Conservation (phyloP, 2,113 vertebrate genomes). For the Promerops cafer region DNA sequence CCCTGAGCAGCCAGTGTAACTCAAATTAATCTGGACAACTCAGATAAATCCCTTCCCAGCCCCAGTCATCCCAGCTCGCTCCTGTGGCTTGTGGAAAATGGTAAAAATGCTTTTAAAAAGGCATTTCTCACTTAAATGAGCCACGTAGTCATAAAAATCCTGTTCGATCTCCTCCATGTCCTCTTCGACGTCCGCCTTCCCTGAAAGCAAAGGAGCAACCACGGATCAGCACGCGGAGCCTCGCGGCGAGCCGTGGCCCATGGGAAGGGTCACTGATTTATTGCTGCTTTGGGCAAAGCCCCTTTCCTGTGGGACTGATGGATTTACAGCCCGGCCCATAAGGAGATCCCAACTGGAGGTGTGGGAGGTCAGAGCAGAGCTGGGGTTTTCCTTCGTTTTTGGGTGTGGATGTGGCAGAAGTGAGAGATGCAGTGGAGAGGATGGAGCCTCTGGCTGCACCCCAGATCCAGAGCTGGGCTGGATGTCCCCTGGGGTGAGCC, state of each 20-base stretch:
- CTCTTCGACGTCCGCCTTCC: background rate
- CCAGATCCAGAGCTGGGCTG: background rate
- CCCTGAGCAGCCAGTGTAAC: fast-evolving
- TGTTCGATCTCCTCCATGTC: background rate
- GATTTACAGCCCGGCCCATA: fast-evolving
- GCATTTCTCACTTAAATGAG: background rate
- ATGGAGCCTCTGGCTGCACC: background rate
- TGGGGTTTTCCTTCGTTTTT: background rate
- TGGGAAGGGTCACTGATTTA: fast-evolving
- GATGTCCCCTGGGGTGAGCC: background rate
- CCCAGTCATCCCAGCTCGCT: fast-evolving
- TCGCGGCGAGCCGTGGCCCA: fast-evolving
- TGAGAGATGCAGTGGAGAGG: fast-evolving
- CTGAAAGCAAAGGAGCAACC: background rate
- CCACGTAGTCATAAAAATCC: background rate
- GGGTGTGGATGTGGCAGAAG: fast-evolving
- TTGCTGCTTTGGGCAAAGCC: background rate
- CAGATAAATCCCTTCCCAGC: background rate
- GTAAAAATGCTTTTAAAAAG: background rate
- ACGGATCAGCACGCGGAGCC: fast-evolving
- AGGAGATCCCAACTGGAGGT: fast-evolving
- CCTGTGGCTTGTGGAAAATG: fast-evolving
- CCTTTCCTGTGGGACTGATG: background rate
- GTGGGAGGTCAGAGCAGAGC: background rate
- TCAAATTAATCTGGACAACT: background rate